Conservation (phyloP, 2,888 invertebrate species). For the Cantharis nigra region DNA sequence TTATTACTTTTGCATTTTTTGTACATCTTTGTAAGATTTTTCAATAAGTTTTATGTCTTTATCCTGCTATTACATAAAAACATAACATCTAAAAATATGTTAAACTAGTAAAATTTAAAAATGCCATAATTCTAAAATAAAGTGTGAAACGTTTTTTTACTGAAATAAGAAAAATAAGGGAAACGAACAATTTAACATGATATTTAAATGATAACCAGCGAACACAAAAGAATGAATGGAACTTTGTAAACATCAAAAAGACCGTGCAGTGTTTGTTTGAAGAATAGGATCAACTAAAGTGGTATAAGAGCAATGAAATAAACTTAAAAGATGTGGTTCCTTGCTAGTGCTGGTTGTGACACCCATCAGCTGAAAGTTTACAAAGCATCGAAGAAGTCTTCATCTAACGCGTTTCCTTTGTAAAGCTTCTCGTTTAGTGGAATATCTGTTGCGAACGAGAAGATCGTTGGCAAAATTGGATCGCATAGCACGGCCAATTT, state of each 20-base stretch:
- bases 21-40: background rate
- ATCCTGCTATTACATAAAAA: background rate
- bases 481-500: slow-evolving; percentile 46
- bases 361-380: slow-evolving; percentile 44
- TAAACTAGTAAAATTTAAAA: background rate
- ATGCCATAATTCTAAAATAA: background rate
- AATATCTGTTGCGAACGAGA: slow-evolving; percentile 44
- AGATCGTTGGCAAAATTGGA: slow-evolving; percentile 47
- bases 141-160: slow-evolving; percentile 1
- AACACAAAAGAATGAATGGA: slow-evolving; percentile 42
- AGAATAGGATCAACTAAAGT: slow-evolving; percentile 38
- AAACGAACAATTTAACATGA: slow-evolving; percentile 20
- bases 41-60: background rate
- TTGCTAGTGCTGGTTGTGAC: slow-evolving; percentile 43
- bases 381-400: slow-evolving; percentile 46
- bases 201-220: slow-evolving; percentile 40
- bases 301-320: slow-evolving; percentile 36
- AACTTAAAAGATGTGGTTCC: slow-evolving; percentile 33
- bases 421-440: slow-evolving; percentile 46
- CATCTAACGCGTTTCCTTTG: slow-evolving; percentile 42
- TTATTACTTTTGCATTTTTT: no score
- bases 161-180: background rate
- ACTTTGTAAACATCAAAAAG: slow-evolving; percentile 48
- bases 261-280: slow-evolving; percentile 41
- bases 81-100: background rate